Conservation (phyloP, 2,113 vertebrate species). For the Baryphthengus martii region DNA sequence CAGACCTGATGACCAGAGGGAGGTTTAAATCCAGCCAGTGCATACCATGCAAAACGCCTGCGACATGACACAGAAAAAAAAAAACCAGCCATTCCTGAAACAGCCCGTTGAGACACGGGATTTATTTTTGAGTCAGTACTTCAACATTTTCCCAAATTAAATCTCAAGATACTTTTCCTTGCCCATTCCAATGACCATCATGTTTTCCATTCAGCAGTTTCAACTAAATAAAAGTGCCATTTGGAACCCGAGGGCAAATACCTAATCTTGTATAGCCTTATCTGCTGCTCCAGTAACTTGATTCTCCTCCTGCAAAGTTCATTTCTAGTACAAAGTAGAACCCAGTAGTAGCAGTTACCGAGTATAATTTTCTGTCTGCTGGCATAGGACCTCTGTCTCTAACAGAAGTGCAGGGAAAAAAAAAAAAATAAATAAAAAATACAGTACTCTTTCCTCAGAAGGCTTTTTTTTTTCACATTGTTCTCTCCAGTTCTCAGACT, state of each 20-base stretch:
- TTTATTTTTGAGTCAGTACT: background rate
- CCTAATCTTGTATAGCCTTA: background rate
- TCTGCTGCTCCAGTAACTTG: background rate
- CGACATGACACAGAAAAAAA: background rate
- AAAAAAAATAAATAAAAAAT: background rate
- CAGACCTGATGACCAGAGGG: background rate
- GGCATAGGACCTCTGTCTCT: background rate
- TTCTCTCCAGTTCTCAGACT: background rate
- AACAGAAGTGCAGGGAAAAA: background rate
- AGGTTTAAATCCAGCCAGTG: background rate
- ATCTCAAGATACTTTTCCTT: background rate
- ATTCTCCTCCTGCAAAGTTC: background rate
- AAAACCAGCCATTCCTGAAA: background rate
- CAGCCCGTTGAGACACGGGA: background rate
- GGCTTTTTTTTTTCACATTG: background rate
- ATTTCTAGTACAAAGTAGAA: background rate
- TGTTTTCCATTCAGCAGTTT: background rate
- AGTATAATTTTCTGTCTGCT: background rate
- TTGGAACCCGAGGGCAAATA: background rate
- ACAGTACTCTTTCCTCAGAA: background rate
- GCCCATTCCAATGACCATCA: background rate
- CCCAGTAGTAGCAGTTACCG: background rate
- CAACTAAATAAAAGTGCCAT: background rate
- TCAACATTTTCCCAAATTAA: background rate
- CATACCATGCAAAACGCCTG: background rate